A percentile compares a stretch with the other conserved stretches of the same genome.
phyloP scores from a whole-genome alignment of 2,113 vertebrate genomes.

The Hypanus sabinus region DNA sequence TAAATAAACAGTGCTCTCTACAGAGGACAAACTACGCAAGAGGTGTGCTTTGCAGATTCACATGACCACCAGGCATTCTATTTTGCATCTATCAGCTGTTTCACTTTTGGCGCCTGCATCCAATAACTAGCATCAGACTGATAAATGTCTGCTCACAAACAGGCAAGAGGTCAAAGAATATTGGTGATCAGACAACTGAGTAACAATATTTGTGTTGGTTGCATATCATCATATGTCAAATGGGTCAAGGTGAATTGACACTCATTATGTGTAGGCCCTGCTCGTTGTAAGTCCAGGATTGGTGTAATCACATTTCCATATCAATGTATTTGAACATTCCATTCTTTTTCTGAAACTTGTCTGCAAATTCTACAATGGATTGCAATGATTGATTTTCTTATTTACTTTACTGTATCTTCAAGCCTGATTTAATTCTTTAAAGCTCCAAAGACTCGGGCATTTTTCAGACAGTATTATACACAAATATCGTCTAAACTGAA shows the following conservation, averaged over 20 bases:
- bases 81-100: neutral
- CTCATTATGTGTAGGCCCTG: neutral
- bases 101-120: neutral
- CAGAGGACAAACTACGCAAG: too few species aligned
- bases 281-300: neutral
- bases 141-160: neutral
- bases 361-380: neutral
- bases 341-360: neutral
- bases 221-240: neutral
- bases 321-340: neutral
- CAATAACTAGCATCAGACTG: neutral
- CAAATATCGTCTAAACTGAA: too few species aligned
- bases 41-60: too few species aligned
- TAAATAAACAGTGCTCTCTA: too few species aligned
- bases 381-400: neutral
- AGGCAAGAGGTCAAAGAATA: neutral
- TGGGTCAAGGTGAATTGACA: neutral
- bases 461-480: neutral
- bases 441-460: neutral
- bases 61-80: too few species aligned
- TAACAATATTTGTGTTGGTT: neutral
- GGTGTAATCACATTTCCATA: neutral
- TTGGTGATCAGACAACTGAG: neutral
- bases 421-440: neutral
- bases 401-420: neutral